Base-by-base conservation (phyloP, 2,888 invertebrate species). In the Pollenia angustigena region DNA sequence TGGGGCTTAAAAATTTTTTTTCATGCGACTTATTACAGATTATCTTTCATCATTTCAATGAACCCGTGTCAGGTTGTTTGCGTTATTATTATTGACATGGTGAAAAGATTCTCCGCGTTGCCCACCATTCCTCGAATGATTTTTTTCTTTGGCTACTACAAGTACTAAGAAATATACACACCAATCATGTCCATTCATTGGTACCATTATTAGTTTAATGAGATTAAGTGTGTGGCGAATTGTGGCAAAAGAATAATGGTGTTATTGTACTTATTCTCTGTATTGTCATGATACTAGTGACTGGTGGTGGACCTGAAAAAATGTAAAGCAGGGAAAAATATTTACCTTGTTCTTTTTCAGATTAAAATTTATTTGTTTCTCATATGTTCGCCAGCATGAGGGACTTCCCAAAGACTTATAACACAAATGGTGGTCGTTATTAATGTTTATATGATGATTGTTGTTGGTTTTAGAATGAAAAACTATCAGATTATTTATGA, bases 221-320 rank as follows among this genome's bases (percentile, higher is more conserved):
- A 89, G 90, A 90, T 90, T 90, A 90, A 89, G 88, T 76, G 81
- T 89, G 89, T 88, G 88, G 86, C 88, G 88, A 89, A 89, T 89
- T 89, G 89, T 90, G 89, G 82, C 84, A 75, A 81, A 79, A 80
- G 79, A 88, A 86, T 85, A 75, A 83, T 83, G 86, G 76, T 85
- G 81, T 76, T 64, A 87, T 64, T 79, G 78, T 82, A 50, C 78
- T 79, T 74, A 52, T 74, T 82, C 71, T 75, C 54, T 81, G 69
- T 80, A 62, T 56, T 74, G 79, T 79, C 85, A 74, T 78, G 76
- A 68, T 80, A 54, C 76, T 68, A 60, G 32, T 81, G 64, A 81
- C 71, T 81, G 60, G 46, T 76, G 75, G 60, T 44, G 46, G 69
- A 54, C 79, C 42, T 52, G n/a, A 54, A 16, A 10, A 69, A 75